These are phyloP conservation scores for Anthoscopus minutus DNA, from an alignment of 2,113 vertebrate species.

Conservation along the genomic window DNA sequence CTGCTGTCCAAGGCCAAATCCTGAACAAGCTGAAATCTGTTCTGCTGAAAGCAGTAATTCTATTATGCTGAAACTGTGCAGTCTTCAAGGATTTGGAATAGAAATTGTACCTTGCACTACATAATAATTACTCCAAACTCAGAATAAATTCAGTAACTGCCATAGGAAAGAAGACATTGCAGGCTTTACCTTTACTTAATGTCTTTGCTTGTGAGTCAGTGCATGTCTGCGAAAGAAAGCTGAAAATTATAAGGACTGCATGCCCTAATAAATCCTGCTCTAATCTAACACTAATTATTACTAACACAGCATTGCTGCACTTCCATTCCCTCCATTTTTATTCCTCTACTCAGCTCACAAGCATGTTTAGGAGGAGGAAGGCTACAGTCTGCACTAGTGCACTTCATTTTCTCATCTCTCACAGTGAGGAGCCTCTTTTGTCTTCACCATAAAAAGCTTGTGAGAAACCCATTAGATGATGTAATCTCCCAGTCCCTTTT, in stretches of 20 bases:
- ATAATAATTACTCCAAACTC: background rate
- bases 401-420: background rate
- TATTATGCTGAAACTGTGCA: background rate
- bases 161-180: background rate
- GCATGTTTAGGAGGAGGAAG: background rate
- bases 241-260: background rate
- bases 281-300: background rate
- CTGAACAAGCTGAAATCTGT: background rate
- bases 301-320: background rate
- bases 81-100: background rate
- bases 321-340: background rate
- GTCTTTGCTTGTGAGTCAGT: background rate
- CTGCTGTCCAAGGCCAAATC: background rate
- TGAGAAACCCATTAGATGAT: background rate
- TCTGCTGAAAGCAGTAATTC: background rate
- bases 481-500: background rate
- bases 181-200: background rate
- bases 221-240: background rate
- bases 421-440: background rate
- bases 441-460: background rate
- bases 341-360: background rate
- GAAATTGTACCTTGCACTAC: background rate
- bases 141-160: background rate
- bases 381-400: background rate
- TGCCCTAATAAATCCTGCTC: background rate